Conservation (phyloP, 2,113 vertebrate species). For the Gallinago media region DNA sequence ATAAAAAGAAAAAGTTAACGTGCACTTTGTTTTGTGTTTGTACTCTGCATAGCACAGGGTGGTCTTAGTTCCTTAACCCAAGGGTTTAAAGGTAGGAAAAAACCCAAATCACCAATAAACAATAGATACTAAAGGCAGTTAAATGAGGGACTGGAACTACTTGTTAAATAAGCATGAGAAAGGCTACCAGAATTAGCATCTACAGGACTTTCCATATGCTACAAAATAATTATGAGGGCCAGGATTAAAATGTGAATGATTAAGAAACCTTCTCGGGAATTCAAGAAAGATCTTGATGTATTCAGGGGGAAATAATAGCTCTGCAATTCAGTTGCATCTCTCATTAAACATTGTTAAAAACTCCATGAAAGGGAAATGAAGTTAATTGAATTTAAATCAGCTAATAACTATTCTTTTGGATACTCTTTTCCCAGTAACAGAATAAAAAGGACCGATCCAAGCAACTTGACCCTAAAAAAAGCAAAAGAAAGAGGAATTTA, state of each 20-base stretch:
- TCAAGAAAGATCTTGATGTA: background rate
- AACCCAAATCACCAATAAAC: background rate
- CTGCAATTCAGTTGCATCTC: background rate
- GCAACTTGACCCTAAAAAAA: background rate
- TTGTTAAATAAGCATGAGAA: background rate
- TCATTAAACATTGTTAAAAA: background rate
- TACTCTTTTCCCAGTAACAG: background rate
- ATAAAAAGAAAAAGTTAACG: background rate
- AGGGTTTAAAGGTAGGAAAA: background rate
- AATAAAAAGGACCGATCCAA: background rate
- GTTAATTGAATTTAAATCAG: background rate
- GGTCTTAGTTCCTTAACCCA: background rate
- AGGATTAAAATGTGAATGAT: background rate
- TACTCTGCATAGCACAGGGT: background rate
- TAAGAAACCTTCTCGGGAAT: background rate
- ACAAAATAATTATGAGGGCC: background rate
- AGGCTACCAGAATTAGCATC: background rate
- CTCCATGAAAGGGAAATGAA: background rate
- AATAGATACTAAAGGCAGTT: background rate
- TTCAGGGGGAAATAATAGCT: background rate
- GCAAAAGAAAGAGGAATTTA: background rate
- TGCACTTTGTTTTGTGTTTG: background rate
- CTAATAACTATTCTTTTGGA: constrained; percentile 4
- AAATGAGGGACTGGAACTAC: background rate
- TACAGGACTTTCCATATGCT: background rate